Evolutionary conservation across 2,888 invertebrate species (phyloP), one percentile per base, ranked within the genome.

Genomic region (Pinctada fucata): DNA sequence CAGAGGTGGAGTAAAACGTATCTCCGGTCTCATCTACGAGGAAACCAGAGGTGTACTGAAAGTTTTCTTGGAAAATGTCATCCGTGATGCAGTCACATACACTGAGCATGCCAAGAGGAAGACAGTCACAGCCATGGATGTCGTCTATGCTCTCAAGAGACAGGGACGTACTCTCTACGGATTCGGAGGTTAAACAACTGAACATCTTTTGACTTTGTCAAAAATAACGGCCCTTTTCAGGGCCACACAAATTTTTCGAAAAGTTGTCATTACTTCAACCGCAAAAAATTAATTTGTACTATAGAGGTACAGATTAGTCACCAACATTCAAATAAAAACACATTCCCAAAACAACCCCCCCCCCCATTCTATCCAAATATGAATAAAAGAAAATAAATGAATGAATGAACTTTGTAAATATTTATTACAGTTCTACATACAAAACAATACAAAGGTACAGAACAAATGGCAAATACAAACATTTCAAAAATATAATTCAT

Each of bases 21-120:
- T 96, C 74, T 95, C 95, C 13, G 96, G 96, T 0, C 92, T 96
- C 72, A 96, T 96, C 82, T 96, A 96, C 91, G 96, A 96, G 91
- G 96, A 96, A 91, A 96, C 96, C 13, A 94, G 96, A 66, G 96
- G 96, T 64, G 96, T 96, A 0, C 91, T 96, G 49, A 96, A 96
- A 88, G 95, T 96, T 0, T 97, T 97, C 91, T 94, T 97, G 79
- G 96, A 96, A 91, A 96, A 96, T 91, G 96, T 96, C 8, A 77
- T 83, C 74, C 68, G 96, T 68, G 96, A 96, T 6, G 96, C 96
- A n/a, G 96, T 96, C 73, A 96, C 96, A 3, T 96, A 96, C 92
- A 96, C 96, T 0, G 96, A 97, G 90, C 96, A 97, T 90, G 96
- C 96, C 58, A 97, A 97, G 93, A 94, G 96, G 86, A 97, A 97